Evolutionary conservation across 2,888 invertebrate species (phyloP), one percentile per base, ranked within the genome.

Genomic region (Maniola hyperantus): DNA sequence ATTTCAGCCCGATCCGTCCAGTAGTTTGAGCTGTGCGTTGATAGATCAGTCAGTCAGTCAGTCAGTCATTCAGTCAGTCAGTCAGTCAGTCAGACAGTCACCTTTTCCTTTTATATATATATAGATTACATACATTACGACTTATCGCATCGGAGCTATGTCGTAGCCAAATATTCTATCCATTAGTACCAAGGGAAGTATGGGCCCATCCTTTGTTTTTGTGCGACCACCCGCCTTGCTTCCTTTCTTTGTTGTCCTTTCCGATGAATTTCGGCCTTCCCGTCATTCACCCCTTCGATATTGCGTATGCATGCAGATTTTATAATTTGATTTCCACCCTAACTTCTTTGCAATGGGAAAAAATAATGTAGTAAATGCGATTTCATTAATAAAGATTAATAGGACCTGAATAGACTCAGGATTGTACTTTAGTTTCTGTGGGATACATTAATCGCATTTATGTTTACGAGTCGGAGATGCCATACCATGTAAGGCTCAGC

Each of bases 231-330:
- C 88, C 84, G 82, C 79, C 79, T n/a, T 77, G 83, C 84, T 88
- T 91, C 91, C 91, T 91, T 84, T 82, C 88, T 89, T 91, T 91
- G 91, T 91, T 91, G 90, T 89, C 78, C 74, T 76, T 76, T 87
- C 83, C 85, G 78, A 80, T 77, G 85, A 88, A 88, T 80, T 84
- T 83, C 83, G 79, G 85, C 87, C 87, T 89, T 89, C 89, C 79
- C 79, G 75, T 75, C 76, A n/a, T n/a, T n/a, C n/a, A 83, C 74
- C 81, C 82, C 78, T 82, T 80, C 73, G 81, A 84, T 83, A 78
- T 84, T 83, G 78, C 65, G 69, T 71, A 64, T 70, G 68, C 76
- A 83, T 80, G 84, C 83, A 81, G 79, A 83, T 78, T 73, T 72
- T 51, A 63, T 67, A 69, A 65, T 69, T 66, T 61, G 65, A 62